phyloP scores from a whole-genome alignment of 2,113 vertebrate species.

The Campylomormyrus tamandua region DNA sequence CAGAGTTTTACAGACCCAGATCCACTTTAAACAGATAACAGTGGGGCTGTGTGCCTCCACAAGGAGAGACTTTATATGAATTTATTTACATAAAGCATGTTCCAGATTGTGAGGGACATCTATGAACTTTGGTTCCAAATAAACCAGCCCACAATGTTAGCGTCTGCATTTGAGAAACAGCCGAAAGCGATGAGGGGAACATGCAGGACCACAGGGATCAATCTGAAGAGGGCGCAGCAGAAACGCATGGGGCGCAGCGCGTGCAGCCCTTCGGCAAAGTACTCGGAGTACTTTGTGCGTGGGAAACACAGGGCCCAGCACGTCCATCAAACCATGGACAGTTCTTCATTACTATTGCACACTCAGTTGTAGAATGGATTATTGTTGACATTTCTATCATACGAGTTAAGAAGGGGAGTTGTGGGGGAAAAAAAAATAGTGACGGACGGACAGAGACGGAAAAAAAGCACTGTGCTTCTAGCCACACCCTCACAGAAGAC shows the following conservation, averaged over 20 bases:
- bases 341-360: background rate
- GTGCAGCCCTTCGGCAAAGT: background rate
- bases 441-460: background rate
- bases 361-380: background rate
- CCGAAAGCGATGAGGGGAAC: background rate
- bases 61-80: background rate
- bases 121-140: background rate
- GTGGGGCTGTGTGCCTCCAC: background rate
- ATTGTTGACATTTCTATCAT: background rate
- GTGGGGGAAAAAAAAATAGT: background rate
- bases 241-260: background rate
- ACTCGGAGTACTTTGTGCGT: background rate
- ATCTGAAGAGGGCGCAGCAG: background rate
- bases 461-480: conserved; percentile 17
- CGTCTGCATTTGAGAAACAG: background rate
- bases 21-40: background rate
- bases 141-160: background rate
- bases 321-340: background rate
- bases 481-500: background rate
- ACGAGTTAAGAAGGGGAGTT: background rate
- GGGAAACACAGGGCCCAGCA: background rate
- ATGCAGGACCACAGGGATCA: background rate
- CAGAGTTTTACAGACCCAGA: background rate
- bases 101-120: background rate
- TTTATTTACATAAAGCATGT: background rate